Percentiles rank a stretch among this genome's conserved stretches.
Evolutionary conservation across 2,113 vertebrate genomes (phyloP).

Genomic region (Leptobrachium ailaonicum): DNA sequence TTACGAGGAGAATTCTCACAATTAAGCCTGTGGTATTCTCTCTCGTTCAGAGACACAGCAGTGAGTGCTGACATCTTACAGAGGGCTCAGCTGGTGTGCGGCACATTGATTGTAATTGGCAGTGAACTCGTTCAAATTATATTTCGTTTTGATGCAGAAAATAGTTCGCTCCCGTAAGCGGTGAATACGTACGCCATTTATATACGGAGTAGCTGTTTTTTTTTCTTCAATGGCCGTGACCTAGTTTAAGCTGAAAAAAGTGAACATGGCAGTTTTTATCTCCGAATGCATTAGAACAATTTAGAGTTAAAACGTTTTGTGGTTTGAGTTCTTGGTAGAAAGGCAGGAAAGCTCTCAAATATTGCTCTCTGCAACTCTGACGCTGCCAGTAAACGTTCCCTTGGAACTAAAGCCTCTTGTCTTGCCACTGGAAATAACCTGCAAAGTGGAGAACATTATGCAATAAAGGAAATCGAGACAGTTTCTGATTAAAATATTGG

Average conservation of each 20-base stretch:
- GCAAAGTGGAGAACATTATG: no score
- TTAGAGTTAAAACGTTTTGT: no score
- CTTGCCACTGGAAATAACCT: no score
- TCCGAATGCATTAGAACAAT: background rate
- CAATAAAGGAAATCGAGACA: no score
- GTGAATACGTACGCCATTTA: background rate
- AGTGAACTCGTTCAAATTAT: slow-evolving; percentile 26
- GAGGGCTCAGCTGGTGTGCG: slow-evolving; percentile 37
- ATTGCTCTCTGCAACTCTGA: no score
- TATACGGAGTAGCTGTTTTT: background rate
- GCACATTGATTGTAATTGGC: slow-evolving; percentile 30
- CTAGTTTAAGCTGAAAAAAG: slow-evolving; percentile 12
- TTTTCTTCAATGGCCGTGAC: slow-evolving; percentile 3
- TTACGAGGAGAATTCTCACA: slow-evolving; percentile 13
- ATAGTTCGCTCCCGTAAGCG: slow-evolving; percentile 1
- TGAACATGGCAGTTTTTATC: slow-evolving; percentile 16
- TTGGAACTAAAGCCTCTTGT: no score
- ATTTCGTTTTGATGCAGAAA: slow-evolving; percentile 3
- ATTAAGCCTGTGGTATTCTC: slow-evolving; percentile 25
- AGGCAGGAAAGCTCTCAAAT: no score
- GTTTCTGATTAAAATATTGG: no score
- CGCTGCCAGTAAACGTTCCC: no score
- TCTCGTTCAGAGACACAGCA: slow-evolving; percentile 14
- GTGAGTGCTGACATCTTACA: slow-evolving; percentile 22
- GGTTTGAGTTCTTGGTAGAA: no score